Base-by-base conservation (phyloP, 2,888 invertebrate genomes). In the Rotaria magnacalcarata region DNA sequence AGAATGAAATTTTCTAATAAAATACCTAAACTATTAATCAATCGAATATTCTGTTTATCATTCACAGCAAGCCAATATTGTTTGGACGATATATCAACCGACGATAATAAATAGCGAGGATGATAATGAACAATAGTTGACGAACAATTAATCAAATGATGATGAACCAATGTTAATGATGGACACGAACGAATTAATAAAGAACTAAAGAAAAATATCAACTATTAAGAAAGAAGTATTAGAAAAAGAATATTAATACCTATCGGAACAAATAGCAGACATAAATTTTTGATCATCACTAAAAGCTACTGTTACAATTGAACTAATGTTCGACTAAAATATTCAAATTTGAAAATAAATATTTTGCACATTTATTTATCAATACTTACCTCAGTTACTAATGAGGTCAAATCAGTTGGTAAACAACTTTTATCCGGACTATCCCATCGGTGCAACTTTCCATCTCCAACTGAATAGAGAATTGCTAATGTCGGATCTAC, bases 381-480 rank as follows among this genome's bases (percentile, higher is more conserved):
- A 16, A 56, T 60, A n/a, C 67, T 41, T 67, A 67, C 67, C 47
- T 47, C 80, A 80, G 10, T 80, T 0, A 80, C 47, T 43, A 80
- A 47, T n/a, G 80, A 24, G n/a, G 80, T 80, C 10, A 80, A 4
- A 80, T 80, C 80, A 14, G 47, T 10, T 47, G 80, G 80, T n/a
- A 47, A 24, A 80, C 80, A 80, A 24, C 24, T 24, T 47, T 47
- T 80, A 41, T 80, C 80, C 0, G 47, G 47, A 43, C 47, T 47
- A 47, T 80, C 80, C 80, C 80, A 80, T 43, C 80, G 80, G 47
- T 80, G 80, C 24, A 80, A n/a, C 47, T 47, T 80, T 47, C 43
- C 47, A 80, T 80, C 80, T 47, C 80, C 80, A 80, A 80, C 7
- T 47, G 80, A n/a, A 80, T 80, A 80, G 34, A 80, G 80, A 47